Conservation (phyloP, 2,797 vertebrate species). For the Chiroxiphia lanceolata region DNA sequence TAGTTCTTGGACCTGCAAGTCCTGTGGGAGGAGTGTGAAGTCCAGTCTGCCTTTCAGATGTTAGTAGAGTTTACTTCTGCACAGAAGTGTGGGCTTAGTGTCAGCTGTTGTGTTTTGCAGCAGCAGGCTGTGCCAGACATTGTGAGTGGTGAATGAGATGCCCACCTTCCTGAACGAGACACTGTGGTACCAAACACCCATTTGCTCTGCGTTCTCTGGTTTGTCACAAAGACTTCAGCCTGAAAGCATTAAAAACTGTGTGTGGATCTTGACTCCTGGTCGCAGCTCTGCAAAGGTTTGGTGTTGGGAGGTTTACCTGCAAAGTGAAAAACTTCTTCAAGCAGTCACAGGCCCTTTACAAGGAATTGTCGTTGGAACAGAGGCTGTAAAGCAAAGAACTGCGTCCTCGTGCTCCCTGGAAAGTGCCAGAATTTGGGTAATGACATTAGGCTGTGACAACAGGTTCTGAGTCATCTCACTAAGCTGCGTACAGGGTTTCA, state of each 20-base stretch:
- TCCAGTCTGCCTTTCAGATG: not conserved
- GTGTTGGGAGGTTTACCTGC: not conserved
- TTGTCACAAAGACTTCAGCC: not conserved
- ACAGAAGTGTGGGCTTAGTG: not conserved
- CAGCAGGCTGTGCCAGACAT: not conserved
- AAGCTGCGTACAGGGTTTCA: not conserved
- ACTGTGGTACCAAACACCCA: not conserved
- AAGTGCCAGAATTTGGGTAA: not conserved
- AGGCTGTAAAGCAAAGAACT: not conserved
- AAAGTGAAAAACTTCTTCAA: not conserved
- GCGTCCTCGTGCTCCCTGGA: not conserved
- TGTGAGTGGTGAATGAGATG: not conserved
- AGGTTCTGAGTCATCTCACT: not conserved
- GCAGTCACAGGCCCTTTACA: not conserved
- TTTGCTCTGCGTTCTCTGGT: not conserved
- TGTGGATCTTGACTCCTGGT: not conserved
- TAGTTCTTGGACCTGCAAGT: not conserved
- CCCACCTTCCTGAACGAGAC: not conserved
- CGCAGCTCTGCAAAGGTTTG: not conserved
- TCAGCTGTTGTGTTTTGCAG: not conserved
- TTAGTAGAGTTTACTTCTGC: not conserved
- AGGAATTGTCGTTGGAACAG: not conserved
- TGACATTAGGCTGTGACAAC: not conserved
- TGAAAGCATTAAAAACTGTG: not conserved
- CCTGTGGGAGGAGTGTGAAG: not conserved